Conservation (phyloP, 2,113 vertebrate genomes). For the Morone chrysops region DNA sequence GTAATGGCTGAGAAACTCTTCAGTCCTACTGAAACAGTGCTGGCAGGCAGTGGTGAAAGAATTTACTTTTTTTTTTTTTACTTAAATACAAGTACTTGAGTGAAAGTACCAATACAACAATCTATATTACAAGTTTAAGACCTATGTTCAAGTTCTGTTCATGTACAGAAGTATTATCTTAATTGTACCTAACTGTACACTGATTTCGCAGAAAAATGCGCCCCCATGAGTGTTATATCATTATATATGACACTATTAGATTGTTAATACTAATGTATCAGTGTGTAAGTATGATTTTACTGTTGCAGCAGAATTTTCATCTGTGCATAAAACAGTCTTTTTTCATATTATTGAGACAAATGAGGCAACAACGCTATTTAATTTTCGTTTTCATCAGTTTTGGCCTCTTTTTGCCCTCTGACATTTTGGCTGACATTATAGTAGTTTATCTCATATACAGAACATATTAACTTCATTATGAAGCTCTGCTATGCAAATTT, state of each 20-base stretch:
- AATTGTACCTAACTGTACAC: no score
- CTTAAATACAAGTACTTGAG: background rate
- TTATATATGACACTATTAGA: no score
- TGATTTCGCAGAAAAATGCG: no score
- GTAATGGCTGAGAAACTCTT: conserved; percentile 6
- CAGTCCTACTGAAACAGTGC: background rate
- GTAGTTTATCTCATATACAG: conserved; percentile 45
- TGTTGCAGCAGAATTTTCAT: no score
- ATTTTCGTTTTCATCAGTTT: conserved; percentile 28
- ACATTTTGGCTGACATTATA: conserved; percentile 28
- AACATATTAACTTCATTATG: conserved; percentile 52
- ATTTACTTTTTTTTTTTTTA: no score
- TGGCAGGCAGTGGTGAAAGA: background rate
- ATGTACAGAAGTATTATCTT: no score
- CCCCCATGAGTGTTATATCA: no score
- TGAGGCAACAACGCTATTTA: conserved; percentile 5
- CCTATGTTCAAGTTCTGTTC: background rate
- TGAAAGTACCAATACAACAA: background rate
- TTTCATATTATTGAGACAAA: conserved; percentile 3
- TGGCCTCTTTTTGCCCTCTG: background rate
- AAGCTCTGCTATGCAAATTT: conserved; percentile 53
- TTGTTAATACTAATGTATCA: no score
- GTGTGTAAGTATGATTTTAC: no score
- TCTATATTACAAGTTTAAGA: background rate
- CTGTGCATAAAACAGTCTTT: background rate